Conservation (phyloP, 2,113 vertebrate species). For the Eublepharis macularius region DNA sequence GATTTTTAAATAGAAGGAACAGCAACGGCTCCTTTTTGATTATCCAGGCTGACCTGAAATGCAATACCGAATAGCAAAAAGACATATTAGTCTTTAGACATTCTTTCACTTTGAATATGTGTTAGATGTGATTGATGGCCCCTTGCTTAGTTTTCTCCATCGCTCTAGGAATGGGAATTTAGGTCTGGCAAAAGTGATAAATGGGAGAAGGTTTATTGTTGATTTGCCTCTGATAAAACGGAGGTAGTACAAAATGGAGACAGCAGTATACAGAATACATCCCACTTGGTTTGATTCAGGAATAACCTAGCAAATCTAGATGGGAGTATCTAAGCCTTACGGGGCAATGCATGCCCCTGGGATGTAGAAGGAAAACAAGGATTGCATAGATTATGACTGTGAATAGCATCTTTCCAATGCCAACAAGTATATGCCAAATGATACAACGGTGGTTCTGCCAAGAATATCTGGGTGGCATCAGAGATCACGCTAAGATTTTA, state of each 20-base stretch:
- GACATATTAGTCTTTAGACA: neutral
- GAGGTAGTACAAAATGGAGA: neutral
- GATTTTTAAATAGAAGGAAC: neutral
- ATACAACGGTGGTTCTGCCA: neutral
- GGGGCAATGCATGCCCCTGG: neutral
- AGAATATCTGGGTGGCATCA: neutral
- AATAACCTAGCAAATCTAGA: too few species aligned
- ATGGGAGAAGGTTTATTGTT: neutral
- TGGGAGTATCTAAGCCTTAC: neutral
- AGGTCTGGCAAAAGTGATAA: neutral
- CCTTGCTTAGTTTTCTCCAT: neutral
- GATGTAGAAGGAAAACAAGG: neutral
- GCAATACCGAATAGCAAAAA: neutral
- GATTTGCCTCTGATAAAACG: neutral
- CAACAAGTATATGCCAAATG: neutral
- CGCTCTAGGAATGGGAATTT: neutral
- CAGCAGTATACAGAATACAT: neutral
- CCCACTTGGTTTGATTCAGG: too few species aligned
- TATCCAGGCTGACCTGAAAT: neutral
- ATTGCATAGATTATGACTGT: neutral
- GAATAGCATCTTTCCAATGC: neutral
- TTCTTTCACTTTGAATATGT: neutral
- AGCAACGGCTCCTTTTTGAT: neutral
- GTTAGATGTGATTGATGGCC: neutral
- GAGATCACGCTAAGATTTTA: neutral